phyloP scores from a whole-genome alignment of 2,888 invertebrate species.

The Troides oblongomaculatus region DNA sequence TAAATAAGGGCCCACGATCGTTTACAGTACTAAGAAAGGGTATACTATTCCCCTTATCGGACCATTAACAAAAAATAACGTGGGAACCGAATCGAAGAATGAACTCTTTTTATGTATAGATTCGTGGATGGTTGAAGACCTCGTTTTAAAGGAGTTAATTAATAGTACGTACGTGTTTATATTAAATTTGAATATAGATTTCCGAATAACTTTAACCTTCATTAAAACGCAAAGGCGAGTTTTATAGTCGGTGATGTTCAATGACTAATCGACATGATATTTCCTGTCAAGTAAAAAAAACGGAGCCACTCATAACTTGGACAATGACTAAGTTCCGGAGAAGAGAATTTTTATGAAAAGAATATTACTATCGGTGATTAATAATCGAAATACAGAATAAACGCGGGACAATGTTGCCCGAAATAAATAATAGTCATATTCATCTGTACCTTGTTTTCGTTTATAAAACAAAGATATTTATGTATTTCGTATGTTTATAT shows the following conservation, averaged over 20 bases:
- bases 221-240: conserved; percentile 26
- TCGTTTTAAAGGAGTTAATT: conserved; percentile 52
- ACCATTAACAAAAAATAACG: conserved; percentile 73
- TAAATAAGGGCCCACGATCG: conserved; percentile 73
- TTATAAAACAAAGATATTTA: too few relatives aligned
- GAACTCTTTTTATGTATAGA: conserved; percentile 60
- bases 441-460: too few relatives aligned
- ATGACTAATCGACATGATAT: conserved; percentile 31
- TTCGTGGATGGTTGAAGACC: conserved; percentile 59
- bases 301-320: conserved; percentile 21
- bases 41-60: conserved; percentile 75
- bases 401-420: background rate
- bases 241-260: conserved; percentile 25
- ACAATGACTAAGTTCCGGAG: conserved; percentile 31
- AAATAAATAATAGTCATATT: too few relatives aligned
- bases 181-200: conserved; percentile 25
- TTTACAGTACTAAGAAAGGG: conserved; percentile 72
- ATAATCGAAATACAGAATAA: conserved; percentile 24
- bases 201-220: conserved; percentile 29
- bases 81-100: conserved; percentile 74
- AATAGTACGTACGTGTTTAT: conserved; percentile 38
- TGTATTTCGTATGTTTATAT: too few relatives aligned
- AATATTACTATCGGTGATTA: conserved; percentile 26
- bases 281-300: conserved; percentile 27
- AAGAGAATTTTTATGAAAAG: conserved; percentile 28